Evolutionary conservation across 1,140 invertebrate species (phyloP), one percentile per base, ranked within the genome.

Genomic region (Meteorus sp.): DNA sequence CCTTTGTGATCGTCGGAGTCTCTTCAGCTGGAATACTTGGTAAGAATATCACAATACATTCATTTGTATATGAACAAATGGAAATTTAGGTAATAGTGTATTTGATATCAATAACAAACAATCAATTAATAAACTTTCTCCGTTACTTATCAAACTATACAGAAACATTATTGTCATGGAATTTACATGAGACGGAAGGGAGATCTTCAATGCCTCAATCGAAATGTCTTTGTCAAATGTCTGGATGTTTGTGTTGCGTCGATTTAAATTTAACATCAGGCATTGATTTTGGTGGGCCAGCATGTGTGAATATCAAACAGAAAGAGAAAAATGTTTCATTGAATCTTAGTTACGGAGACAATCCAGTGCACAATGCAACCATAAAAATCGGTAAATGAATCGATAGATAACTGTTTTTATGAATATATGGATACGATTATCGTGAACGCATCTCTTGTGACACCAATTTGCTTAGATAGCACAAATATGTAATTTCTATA

Each of bases 271-370:
- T 81, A 17, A 78, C 78, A 1, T 54, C 73, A 33, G 72, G 73
- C n/a, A 77, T 81, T 53, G 76, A 80, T 54, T 53, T 89, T 70
- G 80, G 71, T 67, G 64, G 80, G 0, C 74, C 79, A 1, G 78
- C 78, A 13, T 84, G 82, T 61, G 74, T 84, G 8, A 78, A 76
- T 41, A 72, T 84, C 57, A 80, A 76, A 27, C 81, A 83, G 33
- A 72, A 74, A 59, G 73, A 79, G 3, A 75, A 81, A 43, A 82
- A 82, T 47, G 71, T 84, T 8, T 73, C 77, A 4, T 71, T 84
- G 55, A 83, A 84, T 50, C 63, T 84, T 15, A 82, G 74, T 52
- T 84, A 83, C 56, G 80, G 76, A 0, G 81, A 82, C 43, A 83
- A 79, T 67, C 75, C 80, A 0, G 71, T 82, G 20, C 82, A 83